A percentile compares a stretch with the other conserved stretches of the same genome.
Evolutionary conservation across 2,113 vertebrate genomes (phyloP).

Genomic region (Poeciliopsis retropinna): DNA sequence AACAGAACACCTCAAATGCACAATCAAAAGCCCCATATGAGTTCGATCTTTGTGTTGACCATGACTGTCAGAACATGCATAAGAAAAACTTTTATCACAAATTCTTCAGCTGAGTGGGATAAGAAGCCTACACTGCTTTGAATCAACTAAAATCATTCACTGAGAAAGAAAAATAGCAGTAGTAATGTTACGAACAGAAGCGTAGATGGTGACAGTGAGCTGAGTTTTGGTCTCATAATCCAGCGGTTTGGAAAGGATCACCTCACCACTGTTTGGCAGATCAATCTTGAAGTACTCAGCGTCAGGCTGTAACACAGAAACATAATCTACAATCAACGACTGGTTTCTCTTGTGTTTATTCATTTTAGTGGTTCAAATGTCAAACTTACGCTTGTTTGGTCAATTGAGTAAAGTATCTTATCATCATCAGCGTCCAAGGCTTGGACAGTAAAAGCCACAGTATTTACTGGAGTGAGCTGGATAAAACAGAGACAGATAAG

Average conservation of each 20-base stretch:
- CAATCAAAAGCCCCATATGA: too few relatives aligned
- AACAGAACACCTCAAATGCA: too few relatives aligned
- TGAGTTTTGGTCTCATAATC: conserved; percentile 83
- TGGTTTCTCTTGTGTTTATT: neutral
- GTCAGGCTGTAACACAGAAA: conserved; percentile 77
- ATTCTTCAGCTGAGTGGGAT: too few relatives aligned
- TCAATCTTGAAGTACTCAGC: conserved; percentile 82
- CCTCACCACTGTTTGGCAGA: conserved; percentile 81
- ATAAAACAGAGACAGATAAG: conserved; percentile 21
- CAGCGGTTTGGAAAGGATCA: conserved; percentile 80
- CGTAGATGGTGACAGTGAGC: conserved; percentile 79
- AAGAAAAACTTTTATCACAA: too few relatives aligned
- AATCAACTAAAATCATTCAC: neutral
- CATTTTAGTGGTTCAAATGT: neutral
- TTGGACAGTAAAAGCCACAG: conserved; percentile 80
- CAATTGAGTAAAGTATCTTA: conserved; percentile 80
- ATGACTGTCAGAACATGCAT: too few relatives aligned
- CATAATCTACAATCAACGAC: neutral
- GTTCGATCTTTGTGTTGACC: too few relatives aligned
- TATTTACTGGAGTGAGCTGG: conserved; percentile 80
- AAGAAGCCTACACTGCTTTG: neutral
- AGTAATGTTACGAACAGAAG: conserved; percentile 69
- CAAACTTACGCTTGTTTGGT: conserved; percentile 76
- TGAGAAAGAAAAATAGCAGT: neutral
- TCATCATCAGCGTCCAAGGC: conserved; percentile 84